A percentile compares a stretch with the other conserved stretches of the same genome.
phyloP scores from a whole-genome alignment of 2,888 invertebrate genomes.

The Apamea anceps region DNA sequence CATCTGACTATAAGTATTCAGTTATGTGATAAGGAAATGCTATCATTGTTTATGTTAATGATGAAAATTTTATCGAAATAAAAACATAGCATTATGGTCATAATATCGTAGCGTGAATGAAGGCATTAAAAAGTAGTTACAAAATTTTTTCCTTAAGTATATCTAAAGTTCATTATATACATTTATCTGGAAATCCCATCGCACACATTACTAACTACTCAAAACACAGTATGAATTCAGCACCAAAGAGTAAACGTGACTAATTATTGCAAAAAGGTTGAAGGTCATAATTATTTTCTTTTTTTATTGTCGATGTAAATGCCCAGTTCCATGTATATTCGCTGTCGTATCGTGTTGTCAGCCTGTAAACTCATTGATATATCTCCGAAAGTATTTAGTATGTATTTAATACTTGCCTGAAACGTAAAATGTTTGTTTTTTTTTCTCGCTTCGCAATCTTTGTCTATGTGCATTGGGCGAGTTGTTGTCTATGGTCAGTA shows the following conservation, averaged over 20 bases:
- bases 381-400: conserved; percentile 70
- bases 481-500: conserved; percentile 45
- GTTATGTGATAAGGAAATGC: not conserved
- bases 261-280: conserved; percentile 64
- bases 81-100: not conserved
- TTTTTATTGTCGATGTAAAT: conserved; percentile 55
- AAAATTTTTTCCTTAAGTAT: conserved; percentile 2
- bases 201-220: conserved; percentile 62
- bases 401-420: conserved; percentile 71
- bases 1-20: not conserved
- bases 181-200: conserved; percentile 41
- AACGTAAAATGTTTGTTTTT: conserved; percentile 61
- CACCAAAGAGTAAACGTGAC: conserved; percentile 67
- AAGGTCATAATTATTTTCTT: conserved; percentile 52
- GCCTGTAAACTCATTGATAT: conserved; percentile 63
- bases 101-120: not conserved
- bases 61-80: not conserved
- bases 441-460: conserved; percentile 77
- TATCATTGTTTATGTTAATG: not conserved
- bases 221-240: conserved; percentile 64
- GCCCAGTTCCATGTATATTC: conserved; percentile 62
- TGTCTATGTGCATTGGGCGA: conserved; percentile 76
- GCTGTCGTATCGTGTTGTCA: conserved; percentile 70
- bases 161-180: not conserved
- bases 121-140: not conserved